A percentile compares a stretch with the other conserved stretches of the same genome.
These are phyloP conservation scores for Uria aalge DNA, from an alignment of 2,113 vertebrate genomes.

Conservation along the genomic window DNA sequence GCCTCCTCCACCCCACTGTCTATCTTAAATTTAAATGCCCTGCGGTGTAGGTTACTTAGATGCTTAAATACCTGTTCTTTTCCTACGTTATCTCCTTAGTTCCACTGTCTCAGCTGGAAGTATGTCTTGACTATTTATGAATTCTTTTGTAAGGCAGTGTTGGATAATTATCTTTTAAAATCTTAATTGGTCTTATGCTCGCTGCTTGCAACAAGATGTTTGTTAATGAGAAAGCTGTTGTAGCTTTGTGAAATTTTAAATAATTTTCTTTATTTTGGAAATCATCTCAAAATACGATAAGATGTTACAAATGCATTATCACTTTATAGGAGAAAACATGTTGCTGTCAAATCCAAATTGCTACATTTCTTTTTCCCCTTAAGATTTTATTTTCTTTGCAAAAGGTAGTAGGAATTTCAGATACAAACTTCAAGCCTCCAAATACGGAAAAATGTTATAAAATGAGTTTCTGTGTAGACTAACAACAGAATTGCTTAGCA, in stretches of 20 bases:
- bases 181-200: not conserved
- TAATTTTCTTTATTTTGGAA: not conserved
- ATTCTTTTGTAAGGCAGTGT: not conserved
- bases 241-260: not conserved
- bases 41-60: not conserved
- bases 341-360: not conserved
- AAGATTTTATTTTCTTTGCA: not conserved
- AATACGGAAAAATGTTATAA: not conserved
- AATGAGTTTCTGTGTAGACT: not conserved
- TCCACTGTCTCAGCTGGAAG: not conserved
- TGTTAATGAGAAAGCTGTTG: not conserved
- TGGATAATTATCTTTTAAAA: not conserved
- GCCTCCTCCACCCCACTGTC: not conserved
- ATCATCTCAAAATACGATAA: not conserved
- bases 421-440: not conserved
- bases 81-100: not conserved
- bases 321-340: not conserved
- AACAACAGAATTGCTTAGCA: not conserved
- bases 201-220: not conserved
- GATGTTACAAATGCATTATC: not conserved
- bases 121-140: not conserved
- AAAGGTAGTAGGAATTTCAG: not conserved
- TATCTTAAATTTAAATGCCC: not conserved
- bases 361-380: fast-evolving
- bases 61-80: not conserved